Percentiles rank a stretch among this genome's conserved stretches.
phyloP scores from a whole-genome alignment of 1,140 invertebrate genomes.

The Glomeris maerens region DNA sequence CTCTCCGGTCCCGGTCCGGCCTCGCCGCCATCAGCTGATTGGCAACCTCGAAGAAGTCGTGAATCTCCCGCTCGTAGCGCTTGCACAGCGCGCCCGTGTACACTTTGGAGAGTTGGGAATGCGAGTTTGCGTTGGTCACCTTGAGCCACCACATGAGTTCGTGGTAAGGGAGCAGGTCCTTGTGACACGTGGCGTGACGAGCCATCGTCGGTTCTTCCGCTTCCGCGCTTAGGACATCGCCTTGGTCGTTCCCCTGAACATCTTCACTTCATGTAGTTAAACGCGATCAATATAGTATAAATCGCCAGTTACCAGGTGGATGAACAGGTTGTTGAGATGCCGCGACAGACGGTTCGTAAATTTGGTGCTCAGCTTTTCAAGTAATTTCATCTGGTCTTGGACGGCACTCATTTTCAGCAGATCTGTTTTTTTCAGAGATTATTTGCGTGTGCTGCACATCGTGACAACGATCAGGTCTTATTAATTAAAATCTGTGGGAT shows the following conservation, averaged over 20 bases:
- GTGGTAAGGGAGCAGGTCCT: conserved; percentile 64
- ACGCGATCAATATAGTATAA: too few relatives aligned
- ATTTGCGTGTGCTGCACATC: too few relatives aligned
- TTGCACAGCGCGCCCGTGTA: conserved; percentile 64
- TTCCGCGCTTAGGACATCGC: conserved; percentile 38
- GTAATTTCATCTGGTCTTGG: conserved; percentile 69
- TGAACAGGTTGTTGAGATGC: conserved; percentile 84
- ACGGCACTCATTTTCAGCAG: conserved; percentile 59
- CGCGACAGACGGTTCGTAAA: conserved; percentile 67
- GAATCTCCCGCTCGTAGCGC: conserved; percentile 69
- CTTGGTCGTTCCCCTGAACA: conserved; percentile 47
- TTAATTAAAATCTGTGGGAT: too few relatives aligned
- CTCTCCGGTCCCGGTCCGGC: background rate
- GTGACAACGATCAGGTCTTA: too few relatives aligned
- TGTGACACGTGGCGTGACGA: conserved; percentile 60
- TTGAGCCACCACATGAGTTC: conserved; percentile 83
- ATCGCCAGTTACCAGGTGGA: conserved; percentile 60
- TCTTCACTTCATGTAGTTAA: background rate
- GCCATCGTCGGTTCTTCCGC: conserved; percentile 53
- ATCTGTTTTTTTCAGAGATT: too few relatives aligned
- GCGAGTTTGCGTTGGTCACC: conserved; percentile 66
- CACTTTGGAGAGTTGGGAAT: conserved; percentile 58
- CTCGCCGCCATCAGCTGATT: conserved; percentile 29
- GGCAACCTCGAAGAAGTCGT: conserved; percentile 61
- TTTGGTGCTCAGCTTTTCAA: conserved; percentile 67